A percentile compares a stretch with the other conserved stretches of the same genome.
Evolutionary conservation across 1,140 invertebrate genomes (phyloP).

Genomic region (Listronotus oregonensis): DNA sequence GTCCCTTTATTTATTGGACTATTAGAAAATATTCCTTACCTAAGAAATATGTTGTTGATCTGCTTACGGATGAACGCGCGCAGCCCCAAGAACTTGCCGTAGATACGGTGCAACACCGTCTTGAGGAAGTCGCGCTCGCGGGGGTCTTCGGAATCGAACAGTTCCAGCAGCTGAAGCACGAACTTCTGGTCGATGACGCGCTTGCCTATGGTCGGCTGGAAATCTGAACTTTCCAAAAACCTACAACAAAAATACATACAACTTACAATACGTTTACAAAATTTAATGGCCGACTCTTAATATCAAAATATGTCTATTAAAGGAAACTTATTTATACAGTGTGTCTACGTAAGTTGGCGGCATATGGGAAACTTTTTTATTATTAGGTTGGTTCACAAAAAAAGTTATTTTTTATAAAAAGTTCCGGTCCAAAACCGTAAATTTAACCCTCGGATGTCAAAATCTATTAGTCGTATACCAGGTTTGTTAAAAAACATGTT

Average conservation of each 20-base stretch:
- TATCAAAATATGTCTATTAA: too few relatives aligned
- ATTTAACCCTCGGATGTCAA: too few relatives aligned
- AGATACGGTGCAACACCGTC: constrained; percentile 98
- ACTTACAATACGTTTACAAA: background rate
- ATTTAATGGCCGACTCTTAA: too few relatives aligned
- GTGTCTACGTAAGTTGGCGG: too few relatives aligned
- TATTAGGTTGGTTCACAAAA: too few relatives aligned
- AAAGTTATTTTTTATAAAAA: too few relatives aligned
- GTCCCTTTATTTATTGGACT: too few relatives aligned
- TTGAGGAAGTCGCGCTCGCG: constrained; percentile 98
- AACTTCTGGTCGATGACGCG: constrained; percentile 99
- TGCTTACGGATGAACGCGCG: constrained; percentile 99
- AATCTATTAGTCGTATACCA: too few relatives aligned
- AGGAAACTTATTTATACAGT: too few relatives aligned
- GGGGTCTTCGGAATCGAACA: constrained; percentile 99
- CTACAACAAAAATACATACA: constrained; percentile 54
- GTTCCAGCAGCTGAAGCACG: constrained; percentile 96
- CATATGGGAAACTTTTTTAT: too few relatives aligned
- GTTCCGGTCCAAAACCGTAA: too few relatives aligned
- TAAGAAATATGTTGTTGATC: constrained; percentile 98
- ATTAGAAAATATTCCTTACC: constrained; percentile 57
- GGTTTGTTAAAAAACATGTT: too few relatives aligned
- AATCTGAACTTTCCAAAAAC: constrained; percentile 96
- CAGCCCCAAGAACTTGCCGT: constrained; percentile 98
- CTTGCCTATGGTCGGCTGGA: constrained; percentile 96